A percentile compares a stretch with the other conserved stretches of the same genome.
These are phyloP conservation scores for Hydroisotoma schaefferi DNA, from an alignment of 2,888 invertebrate genomes.

Conservation along the genomic window DNA sequence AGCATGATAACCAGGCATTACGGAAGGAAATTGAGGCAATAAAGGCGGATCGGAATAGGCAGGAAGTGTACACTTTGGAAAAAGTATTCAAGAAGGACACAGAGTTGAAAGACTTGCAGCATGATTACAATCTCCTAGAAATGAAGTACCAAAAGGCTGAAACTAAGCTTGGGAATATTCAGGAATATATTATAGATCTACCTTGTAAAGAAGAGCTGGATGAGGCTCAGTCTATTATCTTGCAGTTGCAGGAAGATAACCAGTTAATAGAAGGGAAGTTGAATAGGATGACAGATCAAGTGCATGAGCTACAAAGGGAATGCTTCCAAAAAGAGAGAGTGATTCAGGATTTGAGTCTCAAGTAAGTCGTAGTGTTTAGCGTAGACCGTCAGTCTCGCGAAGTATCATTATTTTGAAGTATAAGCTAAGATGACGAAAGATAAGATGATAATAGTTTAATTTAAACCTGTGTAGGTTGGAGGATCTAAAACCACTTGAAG, in stretches of 20 bases:
- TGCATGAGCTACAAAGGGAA: constrained; percentile 19
- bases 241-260: constrained; percentile 29
- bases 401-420: not conserved
- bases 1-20: constrained; percentile 38
- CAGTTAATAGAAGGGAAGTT: constrained; percentile 31
- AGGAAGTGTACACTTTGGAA: constrained; percentile 32
- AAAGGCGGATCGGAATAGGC: constrained; percentile 29
- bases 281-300: constrained; percentile 17
- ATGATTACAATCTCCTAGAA: constrained; percentile 24
- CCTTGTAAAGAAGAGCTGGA: constrained; percentile 43
- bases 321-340: constrained; percentile 20
- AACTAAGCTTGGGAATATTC: constrained; percentile 33
- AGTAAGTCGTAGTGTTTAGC: too few relatives aligned
- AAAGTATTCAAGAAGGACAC: constrained; percentile 29
- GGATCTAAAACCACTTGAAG: constrained; percentile 39
- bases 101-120: constrained; percentile 30
- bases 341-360: constrained; percentile 19
- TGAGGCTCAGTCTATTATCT: constrained; percentile 31
- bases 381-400: not conserved
- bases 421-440: not conserved
- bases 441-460: not conserved
- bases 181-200: constrained; percentile 41
- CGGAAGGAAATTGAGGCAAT: constrained; percentile 32
- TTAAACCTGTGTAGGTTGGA: constrained; percentile 31
- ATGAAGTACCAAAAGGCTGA: constrained; percentile 28